These are phyloP conservation scores for Triops cancriformis DNA, from an alignment of 1,140 invertebrate genomes.

Conservation along the genomic window DNA sequence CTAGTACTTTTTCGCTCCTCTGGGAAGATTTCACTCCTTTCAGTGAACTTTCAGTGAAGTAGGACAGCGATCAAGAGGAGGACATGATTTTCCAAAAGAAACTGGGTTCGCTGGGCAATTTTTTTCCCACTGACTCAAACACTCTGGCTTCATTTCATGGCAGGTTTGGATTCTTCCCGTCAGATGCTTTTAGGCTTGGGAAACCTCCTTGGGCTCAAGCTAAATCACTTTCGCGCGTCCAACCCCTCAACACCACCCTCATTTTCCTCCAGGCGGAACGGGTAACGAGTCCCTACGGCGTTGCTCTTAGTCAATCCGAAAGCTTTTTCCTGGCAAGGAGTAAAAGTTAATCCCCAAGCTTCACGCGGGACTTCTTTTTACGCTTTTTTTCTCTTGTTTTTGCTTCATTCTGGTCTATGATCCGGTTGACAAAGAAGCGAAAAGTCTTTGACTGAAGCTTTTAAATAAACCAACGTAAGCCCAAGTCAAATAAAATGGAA, in stretches of 20 bases:
- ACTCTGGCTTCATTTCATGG: neutral
- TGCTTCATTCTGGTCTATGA: neutral
- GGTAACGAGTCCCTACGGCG: neutral
- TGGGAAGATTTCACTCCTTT: too few relatives aligned
- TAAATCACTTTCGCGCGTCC: neutral
- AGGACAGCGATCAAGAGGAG: too few relatives aligned
- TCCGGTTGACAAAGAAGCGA: neutral
- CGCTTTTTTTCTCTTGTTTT: neutral
- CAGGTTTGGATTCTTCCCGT: neutral
- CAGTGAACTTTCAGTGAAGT: too few relatives aligned
- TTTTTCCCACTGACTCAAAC: neutral
- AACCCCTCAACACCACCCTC: neutral
- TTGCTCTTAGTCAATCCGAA: neutral
- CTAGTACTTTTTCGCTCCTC: neutral
- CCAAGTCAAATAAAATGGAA: neutral
- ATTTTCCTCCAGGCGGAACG: neutral
- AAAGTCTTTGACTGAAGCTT: neutral
- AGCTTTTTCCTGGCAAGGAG: neutral
- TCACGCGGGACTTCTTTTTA: neutral
- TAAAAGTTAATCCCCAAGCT: neutral
- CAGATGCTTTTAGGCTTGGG: neutral
- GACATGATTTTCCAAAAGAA: too few relatives aligned
- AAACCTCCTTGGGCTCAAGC: neutral
- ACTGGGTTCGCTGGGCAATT: neutral
- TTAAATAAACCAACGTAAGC: neutral